A percentile compares a stretch with the other conserved stretches of the same genome.
phyloP scores from a whole-genome alignment of 2,888 invertebrate species.

The Phyllotreta striolata region DNA sequence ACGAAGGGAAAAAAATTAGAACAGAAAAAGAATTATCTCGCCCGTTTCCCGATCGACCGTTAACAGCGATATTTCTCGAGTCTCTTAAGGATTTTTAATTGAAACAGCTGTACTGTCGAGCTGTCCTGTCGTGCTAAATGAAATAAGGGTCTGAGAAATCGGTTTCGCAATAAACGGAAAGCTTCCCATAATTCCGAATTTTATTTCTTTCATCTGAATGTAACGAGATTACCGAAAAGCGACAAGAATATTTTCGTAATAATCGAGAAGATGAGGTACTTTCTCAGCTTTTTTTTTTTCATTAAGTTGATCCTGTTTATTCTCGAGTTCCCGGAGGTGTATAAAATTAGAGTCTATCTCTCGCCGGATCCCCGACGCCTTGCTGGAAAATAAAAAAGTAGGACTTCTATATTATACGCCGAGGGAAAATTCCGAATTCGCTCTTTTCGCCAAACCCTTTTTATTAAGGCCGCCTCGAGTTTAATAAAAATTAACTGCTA shows the following conservation, averaged over 20 bases:
- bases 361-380: background rate
- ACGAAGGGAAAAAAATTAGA: background rate
- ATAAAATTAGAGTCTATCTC: slow-evolving; percentile 21
- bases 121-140: slow-evolving; percentile 1
- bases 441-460: slow-evolving; percentile 15
- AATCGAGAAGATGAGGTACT: slow-evolving; percentile 14
- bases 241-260: slow-evolving; percentile 18
- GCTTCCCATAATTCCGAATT: background rate
- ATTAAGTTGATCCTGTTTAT: slow-evolving; percentile 25
- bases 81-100: too few relatives aligned
- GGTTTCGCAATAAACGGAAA: background rate
- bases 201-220: slow-evolving; percentile 2
- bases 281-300: slow-evolving; percentile 23
- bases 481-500: slow-evolving; percentile 22
- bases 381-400: slow-evolving; percentile 17
- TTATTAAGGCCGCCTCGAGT: slow-evolving; percentile 12
- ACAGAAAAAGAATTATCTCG: background rate
- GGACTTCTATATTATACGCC: slow-evolving; percentile 10
- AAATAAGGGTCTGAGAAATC: slow-evolving; percentile 5
- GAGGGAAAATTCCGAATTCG: slow-evolving; percentile 16
- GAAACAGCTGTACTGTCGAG: background rate
- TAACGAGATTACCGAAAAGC: slow-evolving; percentile 15
- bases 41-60: slow-evolving; percentile 12
- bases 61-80: slow-evolving; percentile 12
- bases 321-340: slow-evolving; percentile 11